These are phyloP conservation scores for Tragulus kanchil DNA, from an alignment of 2,113 vertebrate genomes.

Conservation along the genomic window DNA sequence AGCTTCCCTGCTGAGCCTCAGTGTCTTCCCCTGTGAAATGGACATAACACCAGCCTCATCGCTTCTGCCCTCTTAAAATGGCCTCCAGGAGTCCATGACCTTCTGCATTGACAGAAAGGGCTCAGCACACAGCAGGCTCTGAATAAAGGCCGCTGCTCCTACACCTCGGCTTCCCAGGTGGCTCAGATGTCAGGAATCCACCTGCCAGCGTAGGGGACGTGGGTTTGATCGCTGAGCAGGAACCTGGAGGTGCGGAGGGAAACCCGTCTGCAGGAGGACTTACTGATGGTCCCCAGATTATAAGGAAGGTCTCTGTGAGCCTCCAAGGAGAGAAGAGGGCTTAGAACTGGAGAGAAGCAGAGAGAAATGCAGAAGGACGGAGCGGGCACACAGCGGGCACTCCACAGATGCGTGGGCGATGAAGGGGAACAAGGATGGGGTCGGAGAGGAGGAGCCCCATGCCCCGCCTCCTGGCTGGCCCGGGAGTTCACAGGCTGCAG, in stretches of 20 bases:
- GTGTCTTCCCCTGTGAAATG: neutral
- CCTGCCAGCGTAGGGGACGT: neutral
- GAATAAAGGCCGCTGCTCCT: fast-evolving
- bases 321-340: neutral
- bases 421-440: neutral
- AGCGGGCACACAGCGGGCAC: neutral
- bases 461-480: neutral
- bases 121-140: fast-evolving
- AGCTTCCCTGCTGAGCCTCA: neutral
- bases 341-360: neutral
- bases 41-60: fast-evolving
- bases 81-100: neutral
- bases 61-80: neutral
- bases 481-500: neutral
- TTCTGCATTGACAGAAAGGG: neutral
- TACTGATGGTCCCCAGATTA: neutral
- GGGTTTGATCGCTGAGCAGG: fast-evolving
- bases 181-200: neutral
- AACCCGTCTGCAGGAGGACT: neutral
- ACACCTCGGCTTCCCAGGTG: neutral
- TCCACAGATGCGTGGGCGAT: neutral
- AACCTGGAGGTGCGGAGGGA: neutral
- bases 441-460: neutral
- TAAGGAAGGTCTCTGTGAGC: neutral
- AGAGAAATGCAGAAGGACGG: neutral